Evolutionary conservation across 2,113 vertebrate genomes (phyloP).

Genomic region (Irena cyanogastra): DNA sequence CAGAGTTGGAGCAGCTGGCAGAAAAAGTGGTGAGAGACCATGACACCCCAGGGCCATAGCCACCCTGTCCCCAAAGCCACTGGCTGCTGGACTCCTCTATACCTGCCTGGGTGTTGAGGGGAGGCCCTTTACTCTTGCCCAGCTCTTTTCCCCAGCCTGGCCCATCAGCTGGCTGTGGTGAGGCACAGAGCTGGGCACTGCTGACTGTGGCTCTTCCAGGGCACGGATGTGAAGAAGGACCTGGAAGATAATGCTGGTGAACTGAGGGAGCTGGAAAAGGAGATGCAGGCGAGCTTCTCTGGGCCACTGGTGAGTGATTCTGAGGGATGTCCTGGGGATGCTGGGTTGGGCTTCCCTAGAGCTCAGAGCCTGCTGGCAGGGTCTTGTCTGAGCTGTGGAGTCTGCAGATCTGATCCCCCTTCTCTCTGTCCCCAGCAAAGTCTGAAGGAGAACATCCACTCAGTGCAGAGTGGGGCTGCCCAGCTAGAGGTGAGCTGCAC

Average conservation of each 20-base stretch:
- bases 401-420: not conserved
- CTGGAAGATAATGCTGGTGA: not conserved
- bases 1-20: constrained; percentile 28
- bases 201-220: not conserved
- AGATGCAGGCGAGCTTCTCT: constrained; percentile 55
- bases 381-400: not conserved
- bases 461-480: not conserved
- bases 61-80: not conserved
- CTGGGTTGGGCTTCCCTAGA: not conserved
- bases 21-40: not conserved
- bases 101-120: not conserved
- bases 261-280: constrained; percentile 64
- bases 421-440: constrained; percentile 43
- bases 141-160: not conserved
- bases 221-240: rapidly evolving
- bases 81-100: not conserved
- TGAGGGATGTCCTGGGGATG: not conserved
- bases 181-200: not conserved
- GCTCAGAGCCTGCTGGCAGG: not conserved
- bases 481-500: not conserved
- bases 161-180: not conserved
- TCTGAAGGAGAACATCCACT: constrained; percentile 57
- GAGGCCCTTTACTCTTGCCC: not conserved
- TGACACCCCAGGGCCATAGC: not conserved
- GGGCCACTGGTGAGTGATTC: constrained; percentile 63